These are phyloP conservation scores for Urocynchramus pylzowi DNA, from an alignment of 2,113 vertebrate species.

Conservation along the genomic window DNA sequence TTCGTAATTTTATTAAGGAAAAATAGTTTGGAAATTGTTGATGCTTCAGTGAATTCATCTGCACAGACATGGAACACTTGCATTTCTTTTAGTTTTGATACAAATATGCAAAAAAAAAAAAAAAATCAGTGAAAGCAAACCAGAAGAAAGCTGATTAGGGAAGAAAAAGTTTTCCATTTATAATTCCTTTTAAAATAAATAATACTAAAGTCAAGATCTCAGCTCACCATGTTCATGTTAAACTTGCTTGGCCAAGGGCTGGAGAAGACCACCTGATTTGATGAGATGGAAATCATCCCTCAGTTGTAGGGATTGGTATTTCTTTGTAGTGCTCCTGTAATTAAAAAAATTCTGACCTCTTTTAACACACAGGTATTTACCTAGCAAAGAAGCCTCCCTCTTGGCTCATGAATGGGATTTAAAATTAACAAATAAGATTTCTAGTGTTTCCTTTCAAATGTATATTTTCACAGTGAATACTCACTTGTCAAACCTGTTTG, in stretches of 20 bases:
- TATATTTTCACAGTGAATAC: neutral
- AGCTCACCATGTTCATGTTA: neutral
- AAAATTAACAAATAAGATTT: constrained; percentile 29
- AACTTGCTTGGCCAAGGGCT: neutral
- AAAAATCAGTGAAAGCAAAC: neutral
- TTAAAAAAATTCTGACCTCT: neutral
- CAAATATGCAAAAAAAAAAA: neutral
- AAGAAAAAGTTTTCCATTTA: neutral
- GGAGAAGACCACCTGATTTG: neutral
- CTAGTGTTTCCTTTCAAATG: neutral
- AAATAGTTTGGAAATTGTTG: neutral
- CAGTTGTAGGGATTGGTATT: neutral
- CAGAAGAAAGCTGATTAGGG: neutral
- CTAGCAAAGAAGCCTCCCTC: neutral
- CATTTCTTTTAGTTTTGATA: neutral
- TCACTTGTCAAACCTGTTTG: constrained; percentile 21
- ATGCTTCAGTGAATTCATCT: neutral
- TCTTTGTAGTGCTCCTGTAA: neutral
- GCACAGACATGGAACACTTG: neutral
- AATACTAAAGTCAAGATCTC: neutral
- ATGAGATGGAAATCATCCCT: neutral
- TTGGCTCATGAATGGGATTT: neutral
- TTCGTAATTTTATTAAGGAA: neutral
- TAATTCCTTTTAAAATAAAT: neutral
- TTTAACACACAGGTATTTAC: neutral